A percentile compares a stretch with the other conserved stretches of the same genome.
Evolutionary conservation across 2,797 vertebrate species (phyloP).

Genomic region (Mallotus villosus): DNA sequence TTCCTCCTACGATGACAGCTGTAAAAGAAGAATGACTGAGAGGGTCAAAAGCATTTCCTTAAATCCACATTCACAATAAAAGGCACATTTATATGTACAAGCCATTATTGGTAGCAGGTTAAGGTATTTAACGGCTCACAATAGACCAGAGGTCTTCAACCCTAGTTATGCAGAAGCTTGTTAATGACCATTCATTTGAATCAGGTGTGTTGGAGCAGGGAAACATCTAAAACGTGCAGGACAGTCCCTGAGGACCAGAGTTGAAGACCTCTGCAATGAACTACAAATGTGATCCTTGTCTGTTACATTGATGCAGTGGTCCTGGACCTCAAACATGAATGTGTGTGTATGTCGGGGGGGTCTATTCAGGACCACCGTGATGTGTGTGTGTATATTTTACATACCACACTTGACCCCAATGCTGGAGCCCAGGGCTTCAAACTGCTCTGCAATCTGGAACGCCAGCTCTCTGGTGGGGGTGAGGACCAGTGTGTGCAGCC

Average conservation of each 20-base stretch:
- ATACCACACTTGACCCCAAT: conserved; percentile 91
- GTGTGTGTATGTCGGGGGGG: too few species aligned
- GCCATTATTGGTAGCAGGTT: neutral
- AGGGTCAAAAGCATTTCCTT: neutral
- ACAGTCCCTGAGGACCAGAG: too few species aligned
- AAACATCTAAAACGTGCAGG: too few species aligned
- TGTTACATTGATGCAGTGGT: neutral
- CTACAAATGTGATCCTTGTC: neutral
- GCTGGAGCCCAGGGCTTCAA: conserved; percentile 94
- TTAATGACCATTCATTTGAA: too few species aligned
- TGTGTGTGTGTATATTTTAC: conserved; percentile 11
- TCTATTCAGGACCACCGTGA: too few species aligned
- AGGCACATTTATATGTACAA: neutral
- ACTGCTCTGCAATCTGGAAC: conserved; percentile 97
- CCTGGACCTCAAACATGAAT: neutral
- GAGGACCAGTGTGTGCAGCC: conserved; percentile 91
- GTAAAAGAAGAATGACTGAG: conserved; percentile 46
- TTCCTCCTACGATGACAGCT: conserved; percentile 96
- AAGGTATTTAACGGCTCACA: neutral
- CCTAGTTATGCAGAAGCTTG: too few species aligned
- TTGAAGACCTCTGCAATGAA: too few species aligned
- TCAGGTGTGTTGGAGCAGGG: too few species aligned
- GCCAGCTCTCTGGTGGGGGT: conserved; percentile 95
- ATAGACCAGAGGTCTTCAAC: too few species aligned
- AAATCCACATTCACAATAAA: neutral